These are phyloP conservation scores for Nixonia krombeini DNA, from an alignment of 1,140 invertebrate species.

Conservation along the genomic window DNA sequence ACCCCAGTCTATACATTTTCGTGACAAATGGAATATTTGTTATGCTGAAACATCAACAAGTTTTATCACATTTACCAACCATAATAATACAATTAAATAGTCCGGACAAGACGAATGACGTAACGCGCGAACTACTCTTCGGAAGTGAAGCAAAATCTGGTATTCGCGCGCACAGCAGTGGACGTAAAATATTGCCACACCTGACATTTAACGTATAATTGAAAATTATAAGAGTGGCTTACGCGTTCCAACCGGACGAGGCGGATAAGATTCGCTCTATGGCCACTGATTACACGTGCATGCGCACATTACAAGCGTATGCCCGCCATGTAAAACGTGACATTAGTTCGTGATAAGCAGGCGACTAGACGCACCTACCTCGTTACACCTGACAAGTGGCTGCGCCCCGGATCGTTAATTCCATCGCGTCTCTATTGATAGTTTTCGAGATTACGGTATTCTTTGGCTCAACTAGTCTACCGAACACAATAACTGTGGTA, in stretches of 20 bases:
- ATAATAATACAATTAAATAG: too few species aligned
- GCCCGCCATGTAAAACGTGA: slow-evolving; percentile 38
- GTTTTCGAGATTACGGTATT: slow-evolving; percentile 40
- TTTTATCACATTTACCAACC: too few species aligned
- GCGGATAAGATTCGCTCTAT: slow-evolving; percentile 30
- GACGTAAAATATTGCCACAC: slow-evolving; percentile 24
- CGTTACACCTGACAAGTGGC: slow-evolving; percentile 34
- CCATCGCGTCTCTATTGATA: slow-evolving; percentile 14
- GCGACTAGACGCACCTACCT: slow-evolving; percentile 41
- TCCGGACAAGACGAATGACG: too few species aligned
- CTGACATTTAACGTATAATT: slow-evolving; percentile 35
- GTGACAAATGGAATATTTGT: too few species aligned
- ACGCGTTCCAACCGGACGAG: slow-evolving; percentile 17
- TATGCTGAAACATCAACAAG: too few species aligned
- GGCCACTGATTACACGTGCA: slow-evolving; percentile 33
- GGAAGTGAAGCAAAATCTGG: background rate
- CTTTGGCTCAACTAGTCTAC: slow-evolving; percentile 12
- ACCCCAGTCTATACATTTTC: too few species aligned
- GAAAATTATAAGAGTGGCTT: slow-evolving; percentile 30
- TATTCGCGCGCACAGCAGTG: background rate
- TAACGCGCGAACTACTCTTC: background rate
- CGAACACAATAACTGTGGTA: too few species aligned
- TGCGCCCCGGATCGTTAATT: slow-evolving; percentile 26
- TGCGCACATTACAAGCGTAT: slow-evolving; percentile 32
- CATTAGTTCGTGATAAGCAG: slow-evolving; percentile 41